Conservation (phyloP, 2,797 vertebrate genomes). For the Balearica regulorum region DNA sequence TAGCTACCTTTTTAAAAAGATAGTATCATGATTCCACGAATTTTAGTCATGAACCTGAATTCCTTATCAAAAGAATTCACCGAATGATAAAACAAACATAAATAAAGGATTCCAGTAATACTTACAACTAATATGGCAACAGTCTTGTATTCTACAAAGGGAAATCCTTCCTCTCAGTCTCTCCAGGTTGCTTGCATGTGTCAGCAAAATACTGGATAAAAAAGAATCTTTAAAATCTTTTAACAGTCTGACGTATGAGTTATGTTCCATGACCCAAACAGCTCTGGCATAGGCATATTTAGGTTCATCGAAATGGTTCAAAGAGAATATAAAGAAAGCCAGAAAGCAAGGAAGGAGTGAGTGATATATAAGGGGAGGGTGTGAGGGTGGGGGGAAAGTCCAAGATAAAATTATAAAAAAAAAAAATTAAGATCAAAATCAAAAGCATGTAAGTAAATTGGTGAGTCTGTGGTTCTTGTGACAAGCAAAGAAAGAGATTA, state of each 20-base stretch:
- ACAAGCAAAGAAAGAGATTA: not conserved
- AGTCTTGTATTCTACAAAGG: not conserved
- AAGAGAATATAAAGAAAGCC: not conserved
- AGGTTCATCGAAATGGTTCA: not conserved
- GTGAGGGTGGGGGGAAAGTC: not conserved
- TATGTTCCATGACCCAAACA: not conserved
- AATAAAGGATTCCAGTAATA: not conserved
- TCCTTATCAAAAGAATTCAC: not conserved
- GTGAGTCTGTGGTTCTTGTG: not conserved
- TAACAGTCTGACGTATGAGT: not conserved
- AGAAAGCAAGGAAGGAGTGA: not conserved
- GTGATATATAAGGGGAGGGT: not conserved
- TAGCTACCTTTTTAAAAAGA: not conserved
- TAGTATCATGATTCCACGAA: not conserved
- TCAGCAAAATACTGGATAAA: not conserved
- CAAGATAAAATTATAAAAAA: not conserved
- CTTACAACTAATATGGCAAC: not conserved
- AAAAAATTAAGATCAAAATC: not conserved
- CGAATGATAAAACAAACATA: not conserved
- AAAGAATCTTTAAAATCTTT: not conserved
- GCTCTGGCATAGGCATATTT: not conserved
- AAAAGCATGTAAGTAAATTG: not conserved
- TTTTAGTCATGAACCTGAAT: not conserved
- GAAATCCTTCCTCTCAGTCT: not conserved
- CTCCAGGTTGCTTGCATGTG: not conserved